Evolutionary conservation across 2,113 vertebrate species (phyloP), one percentile per base, ranked within the genome.

Genomic region (Spilogale gracilis): DNA sequence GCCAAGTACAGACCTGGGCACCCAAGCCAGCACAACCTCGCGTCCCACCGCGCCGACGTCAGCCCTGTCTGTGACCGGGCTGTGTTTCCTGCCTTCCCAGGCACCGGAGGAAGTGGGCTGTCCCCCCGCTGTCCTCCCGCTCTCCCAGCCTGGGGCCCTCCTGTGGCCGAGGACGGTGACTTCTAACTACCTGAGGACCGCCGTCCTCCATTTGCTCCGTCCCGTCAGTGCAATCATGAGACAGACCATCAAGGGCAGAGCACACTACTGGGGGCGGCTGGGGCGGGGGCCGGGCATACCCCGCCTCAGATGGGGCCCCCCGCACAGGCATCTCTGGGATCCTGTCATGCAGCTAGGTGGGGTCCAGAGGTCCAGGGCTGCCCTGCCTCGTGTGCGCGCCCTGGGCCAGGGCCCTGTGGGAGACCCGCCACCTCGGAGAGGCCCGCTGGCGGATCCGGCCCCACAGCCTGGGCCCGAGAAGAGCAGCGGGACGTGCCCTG

Each of bases 391-490:
- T 8, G 6, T 18, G 3, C 4, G 0, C 23, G 25, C 45, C 48
- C 4, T 23, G 25, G 50, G 18, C 23, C n/a, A 20, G 45, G 30
- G 52, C 0, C 1, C 12, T 1, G 25, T 10, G 21, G 12, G 60
- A 21, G 60, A 61, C 6, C 14, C 1, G 14, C 23, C 23, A 6
- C 48, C 23, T 16, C 30, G 16, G 63, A 32, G 32, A 12, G 21
- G 48, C 54, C 0, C 0, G 32, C 48, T 2, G 23, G n/a, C 18
- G 0, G 2, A 6, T 32, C 73, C 45, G 14, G 54, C 43, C 23
- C 56, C 13, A 3, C 23, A 14, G 14, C 27, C 63, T 76, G 1
- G 0, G 17, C 21, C 32, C 25, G 48, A 14, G 8, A 2, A 18
- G 54, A 45, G 27, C n/a, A n/a, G n/a, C n/a, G 0, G 65, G 54